These are phyloP conservation scores for Triplophysa rosa DNA, from an alignment of 2,113 vertebrate genomes.

Conservation along the genomic window DNA sequence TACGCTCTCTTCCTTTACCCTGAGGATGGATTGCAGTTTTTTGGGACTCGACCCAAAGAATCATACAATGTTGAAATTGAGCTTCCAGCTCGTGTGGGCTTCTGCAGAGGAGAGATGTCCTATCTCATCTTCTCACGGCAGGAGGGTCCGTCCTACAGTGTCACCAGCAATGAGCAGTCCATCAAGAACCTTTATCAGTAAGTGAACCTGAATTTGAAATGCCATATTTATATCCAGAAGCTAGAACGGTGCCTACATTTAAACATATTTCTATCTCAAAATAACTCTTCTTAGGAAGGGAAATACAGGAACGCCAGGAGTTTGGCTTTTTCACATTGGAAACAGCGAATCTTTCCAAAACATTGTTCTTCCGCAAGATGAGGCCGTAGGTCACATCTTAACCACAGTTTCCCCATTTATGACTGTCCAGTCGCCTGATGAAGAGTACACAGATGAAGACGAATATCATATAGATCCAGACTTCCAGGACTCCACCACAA, in stretches of 20 bases:
- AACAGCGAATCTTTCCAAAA: constrained; percentile 74
- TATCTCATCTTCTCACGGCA: constrained; percentile 69
- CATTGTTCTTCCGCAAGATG: constrained; percentile 70
- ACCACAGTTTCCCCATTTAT: constrained; percentile 51
- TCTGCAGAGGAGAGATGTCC: constrained; percentile 83
- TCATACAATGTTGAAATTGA: constrained; percentile 89
- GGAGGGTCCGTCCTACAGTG: constrained; percentile 82
- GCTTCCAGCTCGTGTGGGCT: constrained; percentile 89
- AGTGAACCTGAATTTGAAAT: constrained; percentile 46
- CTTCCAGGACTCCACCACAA: constrained; percentile 55
- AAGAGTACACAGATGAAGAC: constrained; percentile 63
- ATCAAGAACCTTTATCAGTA: constrained; percentile 88
- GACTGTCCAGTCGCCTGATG: constrained; percentile 62
- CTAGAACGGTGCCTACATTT: background rate
- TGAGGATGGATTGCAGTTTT: constrained; percentile 83
- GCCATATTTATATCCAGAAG: background rate
- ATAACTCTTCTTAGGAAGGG: constrained; percentile 74
- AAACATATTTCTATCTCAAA: background rate
- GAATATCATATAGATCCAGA: constrained; percentile 59
- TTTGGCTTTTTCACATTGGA: constrained; percentile 92
- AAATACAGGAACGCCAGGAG: constrained; percentile 82
- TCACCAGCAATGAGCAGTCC: constrained; percentile 81
- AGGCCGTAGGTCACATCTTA: constrained; percentile 37
- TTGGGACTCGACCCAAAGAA: constrained; percentile 87
- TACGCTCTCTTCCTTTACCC: constrained; percentile 93